Percentiles rank a stretch among this genome's conserved stretches.
Conservation (phyloP, 1,140 invertebrate species). For the Chironomus tepperi region DNA sequence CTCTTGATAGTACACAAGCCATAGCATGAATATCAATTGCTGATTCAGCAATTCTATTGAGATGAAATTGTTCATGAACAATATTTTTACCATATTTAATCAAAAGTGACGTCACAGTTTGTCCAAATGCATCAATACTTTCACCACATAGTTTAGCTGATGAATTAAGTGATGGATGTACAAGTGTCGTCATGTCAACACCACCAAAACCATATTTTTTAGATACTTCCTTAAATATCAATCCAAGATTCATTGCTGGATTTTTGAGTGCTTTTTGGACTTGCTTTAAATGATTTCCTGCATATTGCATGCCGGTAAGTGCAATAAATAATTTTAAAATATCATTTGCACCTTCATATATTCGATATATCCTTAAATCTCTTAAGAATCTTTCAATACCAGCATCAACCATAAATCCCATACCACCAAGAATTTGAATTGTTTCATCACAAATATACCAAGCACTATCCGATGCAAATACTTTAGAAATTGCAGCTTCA, state of each 20-base stretch:
- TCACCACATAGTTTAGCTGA: conserved; percentile 56
- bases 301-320: conserved; percentile 87
- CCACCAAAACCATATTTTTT: conserved; percentile 69
- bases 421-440: conserved; percentile 89
- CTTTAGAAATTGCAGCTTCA: conserved; percentile 97
- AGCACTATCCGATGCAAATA: conserved; percentile 81
- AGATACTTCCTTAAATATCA: conserved; percentile 78
- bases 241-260: conserved; percentile 77
- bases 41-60: conserved; percentile 81
- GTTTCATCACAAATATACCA: conserved; percentile 95
- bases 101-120: conserved; percentile 70
- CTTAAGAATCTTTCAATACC: conserved; percentile 87
- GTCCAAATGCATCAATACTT: conserved; percentile 73
- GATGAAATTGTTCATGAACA: conserved; percentile 82
- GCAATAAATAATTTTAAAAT: conserved; percentile 95
- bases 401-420: conserved; percentile 92
- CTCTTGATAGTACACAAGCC: conserved; percentile 77
- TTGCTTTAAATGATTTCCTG: conserved; percentile 76
- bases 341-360: conserved; percentile 99
- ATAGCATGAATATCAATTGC: conserved; percentile 91
- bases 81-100: conserved; percentile 84
- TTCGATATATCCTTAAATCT: conserved; percentile 94
- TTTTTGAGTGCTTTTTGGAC: conserved; percentile 81
- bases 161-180: conserved; percentile 57
- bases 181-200: conserved; percentile 46